Evolutionary conservation across 2,113 vertebrate genomes (phyloP).

Genomic region (Madoqua kirkii): DNA sequence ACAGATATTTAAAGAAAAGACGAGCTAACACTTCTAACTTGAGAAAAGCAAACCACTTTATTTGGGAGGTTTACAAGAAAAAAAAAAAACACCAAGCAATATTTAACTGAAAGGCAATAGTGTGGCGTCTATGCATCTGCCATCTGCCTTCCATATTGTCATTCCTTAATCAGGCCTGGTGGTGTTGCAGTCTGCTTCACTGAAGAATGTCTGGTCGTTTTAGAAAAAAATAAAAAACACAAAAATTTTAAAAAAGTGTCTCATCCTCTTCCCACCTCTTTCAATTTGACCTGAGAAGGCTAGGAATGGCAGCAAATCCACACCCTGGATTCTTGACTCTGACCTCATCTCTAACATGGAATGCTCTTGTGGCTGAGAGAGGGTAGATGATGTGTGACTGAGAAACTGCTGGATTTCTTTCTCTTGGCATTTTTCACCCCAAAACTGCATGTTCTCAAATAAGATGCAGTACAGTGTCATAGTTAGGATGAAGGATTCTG

Average conservation of each 20-base stretch:
- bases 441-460: not conserved
- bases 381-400: not conserved
- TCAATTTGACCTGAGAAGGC: not conserved
- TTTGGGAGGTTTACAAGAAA: constrained; percentile 64
- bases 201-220: not conserved
- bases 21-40: constrained; percentile 63
- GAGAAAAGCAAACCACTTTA: constrained; percentile 65
- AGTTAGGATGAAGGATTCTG: not conserved
- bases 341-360: not conserved
- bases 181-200: constrained; percentile 10
- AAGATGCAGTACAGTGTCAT: not conserved
- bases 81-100: constrained; percentile 25
- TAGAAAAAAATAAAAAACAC: not conserved
- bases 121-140: constrained; percentile 51
- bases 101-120: constrained; percentile 53
- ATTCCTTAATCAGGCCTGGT: constrained; percentile 47
- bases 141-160: constrained; percentile 69
- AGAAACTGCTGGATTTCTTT: constrained; percentile 5
- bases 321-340: not conserved
- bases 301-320: not conserved
- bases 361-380: constrained; percentile 11
- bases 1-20: constrained; percentile 73
- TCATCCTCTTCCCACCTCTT: not conserved
- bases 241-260: not conserved
- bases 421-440: not conserved